Base-by-base conservation (phyloP, 2,888 invertebrate species). In the Melinaea menophilus region DNA sequence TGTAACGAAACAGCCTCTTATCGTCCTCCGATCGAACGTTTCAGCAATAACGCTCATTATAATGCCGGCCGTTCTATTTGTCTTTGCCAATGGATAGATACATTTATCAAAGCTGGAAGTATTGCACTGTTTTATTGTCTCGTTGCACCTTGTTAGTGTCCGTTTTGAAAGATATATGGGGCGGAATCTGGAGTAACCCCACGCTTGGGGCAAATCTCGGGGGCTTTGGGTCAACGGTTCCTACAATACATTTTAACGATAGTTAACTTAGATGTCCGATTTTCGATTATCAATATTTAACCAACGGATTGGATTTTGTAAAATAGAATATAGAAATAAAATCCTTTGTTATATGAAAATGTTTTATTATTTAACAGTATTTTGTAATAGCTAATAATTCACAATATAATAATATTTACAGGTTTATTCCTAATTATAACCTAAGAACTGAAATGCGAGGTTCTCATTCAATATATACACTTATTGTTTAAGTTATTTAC, bases 371-470 rank as follows among this genome's bases (percentile, higher is more conserved):
- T 68, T 59, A 47, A 75, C 68, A 73, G 65, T 73, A 70, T 72
- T 71, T 64, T 71, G 75, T 70, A 70, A 13, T 72, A 67, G 59
- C 67, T 70, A 72, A 64, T 73, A 66, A 62, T 69, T 63, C 56
- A 55, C 64, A 67, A 63, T 67, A 64, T 64, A 65, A 69, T 66
- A 70, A 72, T 84, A 85, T 83, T 76, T 81, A 85, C 81, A 85
- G 73, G 68, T 55, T 75, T 51, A 58, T 47, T 33, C 54, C 9
- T 59, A 59, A 59, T 59, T 56, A 67, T 67, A 67, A 70, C 64
- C 66, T 76, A 63, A 65, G 63, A 74, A 74, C 63, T 73, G 76
- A 81, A 84, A 71, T 82, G 86, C 86, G 86, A 86, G 86, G 86
- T 78, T 73, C 76, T 70, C 66, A 59, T 61, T 66, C 41, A 61